Percentiles rank a stretch among this genome's conserved stretches.
Conservation (phyloP, 2,113 vertebrate species). For the Emydura subglobosa region DNA sequence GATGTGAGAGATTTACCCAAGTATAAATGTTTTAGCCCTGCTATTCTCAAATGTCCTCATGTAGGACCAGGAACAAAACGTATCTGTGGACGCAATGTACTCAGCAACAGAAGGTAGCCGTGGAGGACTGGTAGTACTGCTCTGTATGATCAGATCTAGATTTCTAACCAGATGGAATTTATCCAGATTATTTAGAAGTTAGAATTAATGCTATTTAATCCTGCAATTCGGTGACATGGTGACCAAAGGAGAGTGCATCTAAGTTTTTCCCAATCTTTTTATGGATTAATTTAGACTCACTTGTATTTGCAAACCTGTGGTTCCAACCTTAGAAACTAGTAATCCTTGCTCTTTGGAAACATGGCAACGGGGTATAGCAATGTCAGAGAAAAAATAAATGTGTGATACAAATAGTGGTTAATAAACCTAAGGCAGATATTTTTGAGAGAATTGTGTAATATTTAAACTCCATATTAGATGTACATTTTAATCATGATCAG, state of each 20-base stretch:
- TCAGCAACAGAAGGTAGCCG: neutral
- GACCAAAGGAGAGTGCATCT: neutral
- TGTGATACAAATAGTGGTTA: neutral
- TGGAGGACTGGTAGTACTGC: neutral
- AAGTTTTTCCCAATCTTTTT: neutral
- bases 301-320: neutral
- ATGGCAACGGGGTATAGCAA: neutral
- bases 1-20: neutral
- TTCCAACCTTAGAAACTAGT: neutral
- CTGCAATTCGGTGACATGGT: neutral
- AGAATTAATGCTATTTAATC: neutral
- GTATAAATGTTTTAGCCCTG: neutral
- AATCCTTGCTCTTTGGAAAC: neutral
- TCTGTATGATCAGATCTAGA: neutral
- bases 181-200: neutral
- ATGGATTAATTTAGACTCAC: neutral
- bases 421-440: neutral
- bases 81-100: neutral
- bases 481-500: neutral
- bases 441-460: neutral
- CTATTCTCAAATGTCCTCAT: neutral
- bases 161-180: conserved; percentile 1
- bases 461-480: neutral
- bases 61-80: neutral
- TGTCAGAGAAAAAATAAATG: neutral